These are phyloP conservation scores for Drosophila prolongata DNA, from an alignment of 2,888 invertebrate species.

Conservation along the genomic window DNA sequence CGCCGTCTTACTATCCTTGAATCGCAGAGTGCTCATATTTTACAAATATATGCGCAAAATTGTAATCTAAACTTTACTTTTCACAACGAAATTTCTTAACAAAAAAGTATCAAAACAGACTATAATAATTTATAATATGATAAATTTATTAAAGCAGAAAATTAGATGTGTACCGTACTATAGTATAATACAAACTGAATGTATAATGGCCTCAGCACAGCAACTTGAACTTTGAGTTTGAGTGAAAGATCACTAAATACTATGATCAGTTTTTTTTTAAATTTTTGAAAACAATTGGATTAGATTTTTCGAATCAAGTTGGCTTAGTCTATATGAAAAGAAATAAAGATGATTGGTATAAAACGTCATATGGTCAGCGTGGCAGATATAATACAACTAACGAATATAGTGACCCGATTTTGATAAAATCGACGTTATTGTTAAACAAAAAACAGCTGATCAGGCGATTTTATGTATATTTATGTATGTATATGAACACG, in stretches of 20 bases:
- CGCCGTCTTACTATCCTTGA: neutral
- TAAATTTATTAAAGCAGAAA: neutral
- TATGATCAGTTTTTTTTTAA: neutral
- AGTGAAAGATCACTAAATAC: neutral
- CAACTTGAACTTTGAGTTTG: neutral
- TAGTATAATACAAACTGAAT: neutral
- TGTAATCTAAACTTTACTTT: neutral
- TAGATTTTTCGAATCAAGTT: too few species aligned
- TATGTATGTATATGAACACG: too few species aligned
- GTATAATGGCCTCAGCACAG: neutral
- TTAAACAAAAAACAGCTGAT: too few species aligned
- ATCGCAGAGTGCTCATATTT: neutral
- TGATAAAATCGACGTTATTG: too few species aligned
- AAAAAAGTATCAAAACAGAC: neutral
- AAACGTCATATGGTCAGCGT: too few species aligned
- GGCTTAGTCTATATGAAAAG: too few species aligned
- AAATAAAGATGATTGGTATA: too few species aligned
- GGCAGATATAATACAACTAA: too few species aligned
- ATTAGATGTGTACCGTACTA: neutral
- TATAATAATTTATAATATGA: neutral
- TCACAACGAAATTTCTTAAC: neutral
- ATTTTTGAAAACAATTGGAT: too few species aligned
- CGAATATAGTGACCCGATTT: too few species aligned
- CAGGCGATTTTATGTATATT: too few species aligned
- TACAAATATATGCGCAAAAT: neutral